A percentile compares a stretch with the other conserved stretches of the same genome.
phyloP scores from a whole-genome alignment of 2,888 invertebrate genomes.

The Scaeva pyrastri region DNA sequence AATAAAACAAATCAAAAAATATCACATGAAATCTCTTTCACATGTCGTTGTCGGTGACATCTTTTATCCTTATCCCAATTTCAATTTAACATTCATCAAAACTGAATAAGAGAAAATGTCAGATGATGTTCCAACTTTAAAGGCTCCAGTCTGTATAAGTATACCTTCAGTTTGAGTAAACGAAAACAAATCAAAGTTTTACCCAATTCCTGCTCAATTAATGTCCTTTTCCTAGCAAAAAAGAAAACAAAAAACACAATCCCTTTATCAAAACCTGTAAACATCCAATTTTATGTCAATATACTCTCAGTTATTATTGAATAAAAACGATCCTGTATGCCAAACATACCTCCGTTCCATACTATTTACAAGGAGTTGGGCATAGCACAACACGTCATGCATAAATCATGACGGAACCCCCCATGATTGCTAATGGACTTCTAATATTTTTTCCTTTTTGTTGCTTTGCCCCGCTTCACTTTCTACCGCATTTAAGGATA shows the following conservation, averaged over 20 bases:
- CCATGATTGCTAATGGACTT: slow-evolving; percentile 41
- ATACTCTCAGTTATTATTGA: slow-evolving; percentile 16
- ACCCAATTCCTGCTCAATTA: not conserved
- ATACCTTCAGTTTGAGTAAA: too few species aligned
- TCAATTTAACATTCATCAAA: too few species aligned
- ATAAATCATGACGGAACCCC: slow-evolving; percentile 41
- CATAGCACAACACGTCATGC: slow-evolving; percentile 24
- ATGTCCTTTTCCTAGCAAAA: not conserved
- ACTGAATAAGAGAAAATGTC: too few species aligned
- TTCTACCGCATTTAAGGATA: slow-evolving; percentile 7
- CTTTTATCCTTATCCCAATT: too few species aligned
- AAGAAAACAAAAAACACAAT: not conserved
- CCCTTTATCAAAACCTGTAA: slow-evolving; percentile 14
- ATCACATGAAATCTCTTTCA: too few species aligned
- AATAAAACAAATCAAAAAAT: too few species aligned
- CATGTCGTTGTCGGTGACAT: too few species aligned
- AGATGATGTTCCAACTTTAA: too few species aligned
- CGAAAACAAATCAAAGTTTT: slow-evolving; percentile 8
- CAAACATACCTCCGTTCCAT: not conserved
- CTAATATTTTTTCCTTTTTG: slow-evolving; percentile 19
- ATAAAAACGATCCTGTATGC: slow-evolving; percentile 5
- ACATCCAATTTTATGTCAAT: slow-evolving; percentile 9
- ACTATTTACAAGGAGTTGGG: slow-evolving; percentile 13
- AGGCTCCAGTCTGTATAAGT: too few species aligned
- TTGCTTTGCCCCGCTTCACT: not conserved